Percentiles rank a stretch among this genome's conserved stretches.
phyloP scores from a whole-genome alignment of 2,888 invertebrate genomes.

The Molorchus minor region DNA sequence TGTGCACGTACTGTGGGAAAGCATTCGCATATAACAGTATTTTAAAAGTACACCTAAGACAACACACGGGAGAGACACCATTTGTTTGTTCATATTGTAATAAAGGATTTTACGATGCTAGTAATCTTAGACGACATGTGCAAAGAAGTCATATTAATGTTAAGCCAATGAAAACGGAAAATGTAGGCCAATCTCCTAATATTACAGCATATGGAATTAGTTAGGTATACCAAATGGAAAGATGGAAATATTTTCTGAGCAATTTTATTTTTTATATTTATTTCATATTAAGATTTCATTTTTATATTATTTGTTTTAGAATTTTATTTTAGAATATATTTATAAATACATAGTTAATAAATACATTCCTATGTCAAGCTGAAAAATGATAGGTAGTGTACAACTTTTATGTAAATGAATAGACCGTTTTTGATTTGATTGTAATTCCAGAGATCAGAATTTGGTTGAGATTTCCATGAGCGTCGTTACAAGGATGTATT shows the following conservation, averaged over 20 bases:
- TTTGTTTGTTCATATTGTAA: constrained; percentile 61
- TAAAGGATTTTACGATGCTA: constrained; percentile 53
- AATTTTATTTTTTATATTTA: constrained; percentile 3
- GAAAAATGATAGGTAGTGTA: too few relatives aligned
- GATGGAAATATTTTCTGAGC: too few relatives aligned
- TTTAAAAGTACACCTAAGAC: constrained; percentile 60
- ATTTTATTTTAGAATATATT: neutral
- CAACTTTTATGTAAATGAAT: too few relatives aligned
- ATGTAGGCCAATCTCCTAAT: constrained; percentile 3
- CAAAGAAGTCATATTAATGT: constrained; percentile 32
- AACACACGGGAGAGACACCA: constrained; percentile 61
- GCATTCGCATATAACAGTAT: constrained; percentile 61
- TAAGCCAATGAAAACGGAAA: constrained; percentile 5
- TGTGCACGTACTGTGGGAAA: constrained; percentile 45
- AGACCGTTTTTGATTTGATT: too few relatives aligned
- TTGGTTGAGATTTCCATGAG: too few relatives aligned
- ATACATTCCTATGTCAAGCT: too few relatives aligned
- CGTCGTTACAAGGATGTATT: too few relatives aligned
- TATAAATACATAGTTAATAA: neutral
- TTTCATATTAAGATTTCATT: neutral
- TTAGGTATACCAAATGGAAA: too few relatives aligned
- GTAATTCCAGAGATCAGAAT: too few relatives aligned
- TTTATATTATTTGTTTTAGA: neutral
- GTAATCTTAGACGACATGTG: constrained; percentile 42
- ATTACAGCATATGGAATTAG: too few relatives aligned